phyloP scores from a whole-genome alignment of 1,140 invertebrate species.

The Spodoptera frugiperda region DNA sequence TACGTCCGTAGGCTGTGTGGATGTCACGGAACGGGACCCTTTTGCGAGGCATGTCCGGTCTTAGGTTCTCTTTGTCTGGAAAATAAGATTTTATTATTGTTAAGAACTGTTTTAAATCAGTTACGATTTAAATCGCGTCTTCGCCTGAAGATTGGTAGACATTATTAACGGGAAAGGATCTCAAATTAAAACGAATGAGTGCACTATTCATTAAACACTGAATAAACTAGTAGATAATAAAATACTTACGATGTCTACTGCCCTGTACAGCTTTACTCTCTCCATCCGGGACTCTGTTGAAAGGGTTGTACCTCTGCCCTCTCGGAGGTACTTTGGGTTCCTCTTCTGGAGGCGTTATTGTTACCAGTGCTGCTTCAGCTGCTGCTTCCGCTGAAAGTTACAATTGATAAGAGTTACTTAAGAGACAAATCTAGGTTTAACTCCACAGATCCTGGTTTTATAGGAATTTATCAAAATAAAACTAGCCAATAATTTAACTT shows the following conservation, averaged over 20 bases:
- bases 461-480: too few species aligned
- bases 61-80: slow-evolving; percentile 77
- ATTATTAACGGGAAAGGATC: too few species aligned
- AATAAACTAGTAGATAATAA: too few species aligned
- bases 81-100: slow-evolving; percentile 25
- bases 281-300: slow-evolving; percentile 75
- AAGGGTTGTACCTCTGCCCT: slow-evolving; percentile 83
- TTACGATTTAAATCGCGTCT: too few species aligned
- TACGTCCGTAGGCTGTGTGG: slow-evolving; percentile 89
- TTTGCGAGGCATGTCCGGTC: slow-evolving; percentile 82
- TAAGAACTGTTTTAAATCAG: neutral
- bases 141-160: too few species aligned
- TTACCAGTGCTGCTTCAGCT: slow-evolving; percentile 70
- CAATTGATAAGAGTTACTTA: neutral
- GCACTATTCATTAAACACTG: too few species aligned
- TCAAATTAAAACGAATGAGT: too few species aligned
- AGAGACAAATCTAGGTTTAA: too few species aligned
- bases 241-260: slow-evolving; percentile 77
- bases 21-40: slow-evolving; percentile 90
- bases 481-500: too few species aligned
- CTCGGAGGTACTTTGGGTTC: slow-evolving; percentile 79
- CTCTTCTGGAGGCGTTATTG: slow-evolving; percentile 66
- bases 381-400: slow-evolving; percentile 70
- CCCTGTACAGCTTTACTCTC: slow-evolving; percentile 71
- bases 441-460: too few species aligned